Evolutionary conservation across 1,140 invertebrate species (phyloP), one percentile per base, ranked within the genome.

Genomic region (Olivierus martensii): DNA sequence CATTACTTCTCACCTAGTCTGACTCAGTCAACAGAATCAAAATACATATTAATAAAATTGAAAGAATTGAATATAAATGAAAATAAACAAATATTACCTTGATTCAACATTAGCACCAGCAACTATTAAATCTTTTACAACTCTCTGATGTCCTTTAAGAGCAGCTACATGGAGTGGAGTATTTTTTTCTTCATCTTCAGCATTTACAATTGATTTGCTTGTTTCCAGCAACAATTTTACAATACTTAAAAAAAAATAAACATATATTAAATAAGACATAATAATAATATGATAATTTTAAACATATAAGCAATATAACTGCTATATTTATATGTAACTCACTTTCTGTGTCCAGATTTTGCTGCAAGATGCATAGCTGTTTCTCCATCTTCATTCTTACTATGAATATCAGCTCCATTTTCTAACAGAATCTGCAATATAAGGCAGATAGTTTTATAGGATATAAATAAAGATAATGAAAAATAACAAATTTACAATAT

Each of bases 311-410:
- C 14, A 12, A 45, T 2, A 46, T n/a, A 39, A 14, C 1, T 41
- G 10, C 36, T n/a, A 43, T 19, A 46, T 17, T 18, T 41, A 22
- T 51, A 45, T 59, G n/a, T n/a, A n/a, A n/a, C 63, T 61, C 61
- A 73, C 71, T 67, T 67, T 41, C 67, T 68, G 56, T 68, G 65
- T 3, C 73, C 72, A 58, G 62, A 62, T 49, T 67, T 66, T 21
- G 71, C 69, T 44, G 72, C 72, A 10, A 74, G 61, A 62, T 74
- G 72, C n/a, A 74, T 49, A 39, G 73, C 69, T 15, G 72, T 74
- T 54, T 71, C 66, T 58, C 72, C 72, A 51, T 73, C 70, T 53
- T 75, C 72, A 65, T 74, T 74, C 56, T 73, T 74, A 44, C 62
- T 65, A 46, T 68, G 66, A 37, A 69, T 57, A 49, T 68, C 62